phyloP scores from a whole-genome alignment of 2,113 vertebrate species.

The Cepphus grylle region DNA sequence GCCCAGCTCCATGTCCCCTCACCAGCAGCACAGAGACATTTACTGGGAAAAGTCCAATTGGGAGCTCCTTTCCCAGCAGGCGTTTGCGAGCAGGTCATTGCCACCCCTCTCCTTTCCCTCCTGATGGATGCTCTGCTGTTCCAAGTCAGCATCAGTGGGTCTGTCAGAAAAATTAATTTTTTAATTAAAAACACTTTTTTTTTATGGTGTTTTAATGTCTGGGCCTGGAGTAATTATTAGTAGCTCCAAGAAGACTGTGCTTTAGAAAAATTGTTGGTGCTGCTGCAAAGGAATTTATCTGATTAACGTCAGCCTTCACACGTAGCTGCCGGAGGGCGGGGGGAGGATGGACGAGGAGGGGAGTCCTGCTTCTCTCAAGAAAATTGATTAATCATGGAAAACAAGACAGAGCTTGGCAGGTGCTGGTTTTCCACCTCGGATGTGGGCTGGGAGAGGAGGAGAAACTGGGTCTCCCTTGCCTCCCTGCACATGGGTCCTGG shows the following conservation, averaged over 20 bases:
- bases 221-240: slow-evolving; percentile 72
- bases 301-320: slow-evolving; percentile 60
- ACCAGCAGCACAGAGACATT: not conserved
- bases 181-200: slow-evolving; percentile 71
- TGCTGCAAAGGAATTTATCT: slow-evolving; percentile 62
- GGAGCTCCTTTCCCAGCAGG: not conserved
- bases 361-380: slow-evolving; percentile 4
- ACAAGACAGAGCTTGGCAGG: not conserved
- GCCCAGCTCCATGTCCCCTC: not conserved
- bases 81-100: not conserved
- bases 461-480: not conserved
- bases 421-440: not conserved
- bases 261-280: slow-evolving; percentile 69
- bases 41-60: not conserved
- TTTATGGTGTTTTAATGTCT: slow-evolving; percentile 64
- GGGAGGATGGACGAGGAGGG: not conserved
- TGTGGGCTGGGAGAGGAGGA: not conserved
- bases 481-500: accelerated
- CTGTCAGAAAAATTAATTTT: slow-evolving; percentile 76
- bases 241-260: slow-evolving; percentile 64
- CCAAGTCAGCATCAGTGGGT: not conserved
- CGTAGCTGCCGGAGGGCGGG: not conserved
- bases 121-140: not conserved
- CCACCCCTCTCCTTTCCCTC: not conserved
- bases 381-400: slow-evolving; percentile 23